phyloP scores from a whole-genome alignment of 2,113 vertebrate species.

The Mus pahari region DNA sequence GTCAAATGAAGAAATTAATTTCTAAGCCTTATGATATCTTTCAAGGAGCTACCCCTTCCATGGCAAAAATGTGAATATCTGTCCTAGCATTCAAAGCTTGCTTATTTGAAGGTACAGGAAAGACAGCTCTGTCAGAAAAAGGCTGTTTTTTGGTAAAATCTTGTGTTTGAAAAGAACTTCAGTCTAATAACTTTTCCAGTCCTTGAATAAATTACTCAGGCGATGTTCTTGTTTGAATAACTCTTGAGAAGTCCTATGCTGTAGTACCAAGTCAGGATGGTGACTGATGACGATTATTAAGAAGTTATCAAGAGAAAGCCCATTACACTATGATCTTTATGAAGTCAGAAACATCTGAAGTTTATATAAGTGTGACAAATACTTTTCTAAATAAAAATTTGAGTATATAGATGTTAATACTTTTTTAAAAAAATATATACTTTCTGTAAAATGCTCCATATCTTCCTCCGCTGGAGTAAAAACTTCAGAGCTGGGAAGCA shows the following conservation, averaged over 20 bases:
- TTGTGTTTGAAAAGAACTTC: neutral
- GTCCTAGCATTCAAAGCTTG: neutral
- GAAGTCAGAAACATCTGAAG: neutral
- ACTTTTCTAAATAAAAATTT: constrained; percentile 37
- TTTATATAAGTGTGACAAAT: neutral
- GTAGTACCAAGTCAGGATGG: neutral
- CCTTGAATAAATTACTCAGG: constrained; percentile 36
- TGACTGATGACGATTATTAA: neutral
- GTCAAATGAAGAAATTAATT: neutral
- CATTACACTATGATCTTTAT: neutral
- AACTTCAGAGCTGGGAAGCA: neutral
- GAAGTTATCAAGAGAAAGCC: constrained; percentile 22
- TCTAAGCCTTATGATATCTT: neutral
- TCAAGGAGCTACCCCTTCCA: constrained; percentile 31
- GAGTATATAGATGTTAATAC: neutral
- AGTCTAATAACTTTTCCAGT: neutral
- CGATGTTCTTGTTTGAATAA: neutral
- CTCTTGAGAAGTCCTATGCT: neutral
- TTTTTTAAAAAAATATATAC: neutral
- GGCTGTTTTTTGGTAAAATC: neutral
- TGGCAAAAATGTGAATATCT: neutral
- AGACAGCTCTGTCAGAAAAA: neutral
- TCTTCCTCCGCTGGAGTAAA: neutral
- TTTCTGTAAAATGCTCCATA: neutral
- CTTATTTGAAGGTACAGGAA: neutral